Conservation (phyloP, 2,113 vertebrate species). For the Antechinus stuartii region DNA sequence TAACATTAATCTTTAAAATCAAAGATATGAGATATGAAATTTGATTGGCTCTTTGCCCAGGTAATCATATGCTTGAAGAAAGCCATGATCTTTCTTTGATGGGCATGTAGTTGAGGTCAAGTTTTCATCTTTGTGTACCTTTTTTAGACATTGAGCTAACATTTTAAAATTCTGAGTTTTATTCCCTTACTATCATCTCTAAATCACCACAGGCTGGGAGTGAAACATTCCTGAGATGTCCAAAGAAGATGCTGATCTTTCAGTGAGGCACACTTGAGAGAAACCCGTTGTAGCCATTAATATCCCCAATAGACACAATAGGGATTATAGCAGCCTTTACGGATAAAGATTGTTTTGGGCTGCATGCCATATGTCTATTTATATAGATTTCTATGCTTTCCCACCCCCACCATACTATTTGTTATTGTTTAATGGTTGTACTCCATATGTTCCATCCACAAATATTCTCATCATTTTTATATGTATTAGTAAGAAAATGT, state of each 20-base stretch:
- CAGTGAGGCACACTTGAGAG: not conserved
- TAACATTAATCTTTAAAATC: conserved; percentile 61
- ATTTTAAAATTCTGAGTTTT: conserved; percentile 5
- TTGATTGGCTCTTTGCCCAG: conserved; percentile 51
- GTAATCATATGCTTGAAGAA: conserved; percentile 42
- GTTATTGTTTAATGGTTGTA: not conserved
- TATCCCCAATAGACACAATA: not conserved
- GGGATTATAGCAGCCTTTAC: not conserved
- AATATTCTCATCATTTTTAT: not conserved
- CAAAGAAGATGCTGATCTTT: not conserved
- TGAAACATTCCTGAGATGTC: not conserved
- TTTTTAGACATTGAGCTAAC: not conserved
- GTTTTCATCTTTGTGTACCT: not conserved
- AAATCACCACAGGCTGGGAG: not conserved
- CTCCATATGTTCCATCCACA: not conserved
- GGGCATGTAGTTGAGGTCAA: not conserved
- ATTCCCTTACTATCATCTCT: not conserved
- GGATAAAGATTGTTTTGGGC: not conserved
- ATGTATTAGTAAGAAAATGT: not conserved
- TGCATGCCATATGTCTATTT: not conserved
- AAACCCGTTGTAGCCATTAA: not conserved
- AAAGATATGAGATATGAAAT: conserved; percentile 53
- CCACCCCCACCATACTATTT: not conserved
- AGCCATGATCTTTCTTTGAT: not conserved
- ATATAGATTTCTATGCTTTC: not conserved